phyloP scores from a whole-genome alignment of 2,113 vertebrate species.

The Mustela lutreola region DNA sequence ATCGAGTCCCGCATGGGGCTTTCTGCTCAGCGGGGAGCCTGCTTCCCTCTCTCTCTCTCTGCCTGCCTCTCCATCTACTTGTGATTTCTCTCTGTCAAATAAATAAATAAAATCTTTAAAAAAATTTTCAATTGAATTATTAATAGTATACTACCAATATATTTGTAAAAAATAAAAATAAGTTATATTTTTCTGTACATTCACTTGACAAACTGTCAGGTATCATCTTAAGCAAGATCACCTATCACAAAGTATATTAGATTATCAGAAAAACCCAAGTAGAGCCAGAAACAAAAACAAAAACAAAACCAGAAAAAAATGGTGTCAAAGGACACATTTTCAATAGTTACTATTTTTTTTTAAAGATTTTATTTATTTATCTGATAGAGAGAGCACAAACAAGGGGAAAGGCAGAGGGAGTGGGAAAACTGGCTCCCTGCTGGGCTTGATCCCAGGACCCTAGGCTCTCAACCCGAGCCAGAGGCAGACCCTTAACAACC shows the following conservation, averaged over 20 bases:
- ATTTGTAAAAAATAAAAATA: neutral
- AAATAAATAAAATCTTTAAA: too few relatives aligned
- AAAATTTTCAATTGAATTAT: too few relatives aligned
- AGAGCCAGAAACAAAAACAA: neutral
- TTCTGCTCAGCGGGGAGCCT: too few relatives aligned
- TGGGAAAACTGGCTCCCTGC: neutral
- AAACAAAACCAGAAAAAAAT: neutral
- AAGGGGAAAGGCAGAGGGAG: neutral
- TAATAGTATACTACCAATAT: neutral
- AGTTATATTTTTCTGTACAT: neutral
- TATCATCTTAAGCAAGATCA: neutral
- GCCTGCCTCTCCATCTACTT: too few relatives aligned
- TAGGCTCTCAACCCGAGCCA: neutral
- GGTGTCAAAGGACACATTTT: neutral
- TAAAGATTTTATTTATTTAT: neutral
- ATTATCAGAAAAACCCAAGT: neutral
- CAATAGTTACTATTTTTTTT: neutral
- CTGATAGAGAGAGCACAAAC: neutral
- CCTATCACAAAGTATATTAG: neutral
- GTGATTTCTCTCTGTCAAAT: too few relatives aligned
- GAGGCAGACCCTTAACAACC: neutral
- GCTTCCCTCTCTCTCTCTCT: too few relatives aligned
- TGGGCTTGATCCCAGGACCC: neutral
- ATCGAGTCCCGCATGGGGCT: too few relatives aligned
- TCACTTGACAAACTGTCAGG: neutral